These are phyloP conservation scores for Agrypnia vestita DNA, from an alignment of 1,140 invertebrate species.

Conservation along the genomic window DNA sequence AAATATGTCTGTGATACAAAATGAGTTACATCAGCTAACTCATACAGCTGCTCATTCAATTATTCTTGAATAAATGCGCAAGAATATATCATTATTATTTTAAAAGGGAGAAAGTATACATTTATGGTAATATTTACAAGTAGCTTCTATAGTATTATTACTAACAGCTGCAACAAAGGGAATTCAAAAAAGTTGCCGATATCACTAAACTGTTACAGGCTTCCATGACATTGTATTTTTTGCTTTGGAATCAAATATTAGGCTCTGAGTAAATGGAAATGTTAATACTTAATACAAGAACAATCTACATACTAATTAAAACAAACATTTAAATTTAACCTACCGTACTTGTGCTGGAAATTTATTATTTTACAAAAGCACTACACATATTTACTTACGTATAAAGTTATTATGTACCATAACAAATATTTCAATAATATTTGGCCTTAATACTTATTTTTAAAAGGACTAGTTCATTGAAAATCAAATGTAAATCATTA, in stretches of 20 bases:
- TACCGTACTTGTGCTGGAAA: constrained; percentile 36
- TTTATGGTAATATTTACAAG: not conserved
- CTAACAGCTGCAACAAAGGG: constrained; percentile 6
- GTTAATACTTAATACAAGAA: not conserved
- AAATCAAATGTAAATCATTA: constrained; percentile 48
- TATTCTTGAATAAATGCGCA: not conserved
- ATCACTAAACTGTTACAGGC: not conserved
- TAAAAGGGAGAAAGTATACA: not conserved
- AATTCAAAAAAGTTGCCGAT: constrained; percentile 16
- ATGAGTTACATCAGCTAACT: not conserved
- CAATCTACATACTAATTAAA: constrained; percentile 5
- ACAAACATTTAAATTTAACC: not conserved
- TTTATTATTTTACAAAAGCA: constrained; percentile 40
- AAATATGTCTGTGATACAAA: constrained; percentile 32
- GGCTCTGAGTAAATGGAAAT: constrained; percentile 7
- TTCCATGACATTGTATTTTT: not conserved
- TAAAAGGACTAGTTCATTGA: constrained; percentile 52
- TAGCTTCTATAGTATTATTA: not conserved
- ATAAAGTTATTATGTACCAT: constrained; percentile 49
- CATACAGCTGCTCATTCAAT: not conserved
- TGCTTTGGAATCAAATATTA: constrained; percentile 34
- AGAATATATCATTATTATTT: not conserved
- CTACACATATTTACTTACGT: constrained; percentile 29
- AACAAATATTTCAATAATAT: constrained; percentile 55
- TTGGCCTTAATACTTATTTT: constrained; percentile 54